Percentiles rank a stretch among this genome's conserved stretches.
phyloP scores from a whole-genome alignment of 1,140 invertebrate genomes.

The Leptoteleia sp. region DNA sequence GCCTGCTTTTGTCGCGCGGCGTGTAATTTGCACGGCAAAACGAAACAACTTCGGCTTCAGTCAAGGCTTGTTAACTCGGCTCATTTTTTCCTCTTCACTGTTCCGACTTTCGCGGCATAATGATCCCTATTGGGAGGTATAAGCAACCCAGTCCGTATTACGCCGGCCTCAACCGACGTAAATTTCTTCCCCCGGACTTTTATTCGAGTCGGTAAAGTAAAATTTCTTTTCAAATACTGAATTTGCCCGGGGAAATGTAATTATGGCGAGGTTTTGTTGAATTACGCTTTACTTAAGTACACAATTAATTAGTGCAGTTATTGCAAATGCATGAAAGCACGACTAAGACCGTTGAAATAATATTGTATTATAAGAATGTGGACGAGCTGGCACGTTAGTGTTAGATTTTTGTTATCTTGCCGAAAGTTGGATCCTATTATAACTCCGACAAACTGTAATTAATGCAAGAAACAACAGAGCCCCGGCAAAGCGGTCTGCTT shows the following conservation, averaged over 20 bases:
- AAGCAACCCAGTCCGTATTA: conserved; percentile 13
- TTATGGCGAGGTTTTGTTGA: conserved; percentile 23
- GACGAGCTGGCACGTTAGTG: background rate
- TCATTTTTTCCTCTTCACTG: conserved; percentile 30
- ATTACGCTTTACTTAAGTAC: conserved; percentile 13
- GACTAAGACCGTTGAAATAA: conserved; percentile 3
- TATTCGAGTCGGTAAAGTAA: conserved; percentile 22
- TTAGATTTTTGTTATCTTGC: conserved; percentile 13
- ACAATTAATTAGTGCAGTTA: conserved; percentile 42
- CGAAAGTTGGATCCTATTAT: conserved; percentile 28
- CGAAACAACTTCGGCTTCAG: conserved; percentile 25
- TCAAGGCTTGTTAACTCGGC: conserved; percentile 42
- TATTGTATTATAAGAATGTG: conserved; percentile 9
- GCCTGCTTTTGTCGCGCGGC: background rate
- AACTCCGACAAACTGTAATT: conserved; percentile 40
- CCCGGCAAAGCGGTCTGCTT: background rate
- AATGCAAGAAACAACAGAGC: conserved; percentile 43
- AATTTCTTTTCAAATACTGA: conserved; percentile 42
- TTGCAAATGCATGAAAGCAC: background rate
- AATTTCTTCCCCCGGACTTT: conserved; percentile 21
- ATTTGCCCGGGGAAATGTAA: conserved; percentile 21
- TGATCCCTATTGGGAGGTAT: conserved; percentile 39
- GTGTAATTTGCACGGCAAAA: conserved; percentile 16
- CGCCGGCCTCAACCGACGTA: conserved; percentile 5
- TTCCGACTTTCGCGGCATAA: conserved; percentile 18